phyloP scores from a whole-genome alignment of 1,140 invertebrate genomes.

The Gonatopus flavifemur region DNA sequence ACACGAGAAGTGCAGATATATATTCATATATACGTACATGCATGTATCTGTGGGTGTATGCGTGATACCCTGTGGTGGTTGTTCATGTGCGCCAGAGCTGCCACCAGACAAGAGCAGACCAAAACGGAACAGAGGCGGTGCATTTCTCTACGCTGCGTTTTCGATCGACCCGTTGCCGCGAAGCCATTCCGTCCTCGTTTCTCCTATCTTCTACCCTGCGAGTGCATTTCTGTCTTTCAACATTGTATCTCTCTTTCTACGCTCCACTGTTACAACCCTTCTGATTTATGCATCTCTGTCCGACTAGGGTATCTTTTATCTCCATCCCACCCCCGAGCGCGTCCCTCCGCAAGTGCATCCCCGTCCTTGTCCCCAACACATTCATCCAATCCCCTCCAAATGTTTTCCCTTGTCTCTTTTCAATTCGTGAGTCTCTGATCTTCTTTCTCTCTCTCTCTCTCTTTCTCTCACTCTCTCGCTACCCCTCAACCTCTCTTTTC shows the following conservation, averaged over 20 bases:
- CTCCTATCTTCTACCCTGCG: conserved; percentile 6
- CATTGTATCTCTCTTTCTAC: too few relatives aligned
- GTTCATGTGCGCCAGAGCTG: conserved; percentile 42
- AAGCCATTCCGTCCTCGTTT: not conserved
- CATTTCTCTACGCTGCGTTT: conserved; percentile 57
- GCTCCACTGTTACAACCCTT: too few relatives aligned
- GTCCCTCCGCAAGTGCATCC: too few relatives aligned
- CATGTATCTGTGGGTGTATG: too few relatives aligned
- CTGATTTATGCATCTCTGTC: too few relatives aligned
- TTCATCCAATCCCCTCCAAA: not conserved
- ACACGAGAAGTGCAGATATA: conserved; percentile 6
- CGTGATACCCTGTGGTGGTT: too few relatives aligned
- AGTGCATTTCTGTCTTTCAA: not conserved
- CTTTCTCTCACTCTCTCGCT: conserved; percentile 1
- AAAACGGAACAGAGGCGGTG: conserved; percentile 53
- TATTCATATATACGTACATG: too few relatives aligned
- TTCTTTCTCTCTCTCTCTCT: conserved; percentile 9
- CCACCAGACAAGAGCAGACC: conserved; percentile 47
- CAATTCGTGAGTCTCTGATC: too few relatives aligned
- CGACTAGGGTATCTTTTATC: too few relatives aligned
- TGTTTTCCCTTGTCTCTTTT: too few relatives aligned
- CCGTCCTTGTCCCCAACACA: too few relatives aligned
- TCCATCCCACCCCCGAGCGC: too few relatives aligned
- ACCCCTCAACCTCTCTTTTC: not conserved
- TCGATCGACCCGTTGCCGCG: conserved; percentile 53